Evolutionary conservation across 1,140 invertebrate species (phyloP).

Genomic region (Solenopsis invicta): DNA sequence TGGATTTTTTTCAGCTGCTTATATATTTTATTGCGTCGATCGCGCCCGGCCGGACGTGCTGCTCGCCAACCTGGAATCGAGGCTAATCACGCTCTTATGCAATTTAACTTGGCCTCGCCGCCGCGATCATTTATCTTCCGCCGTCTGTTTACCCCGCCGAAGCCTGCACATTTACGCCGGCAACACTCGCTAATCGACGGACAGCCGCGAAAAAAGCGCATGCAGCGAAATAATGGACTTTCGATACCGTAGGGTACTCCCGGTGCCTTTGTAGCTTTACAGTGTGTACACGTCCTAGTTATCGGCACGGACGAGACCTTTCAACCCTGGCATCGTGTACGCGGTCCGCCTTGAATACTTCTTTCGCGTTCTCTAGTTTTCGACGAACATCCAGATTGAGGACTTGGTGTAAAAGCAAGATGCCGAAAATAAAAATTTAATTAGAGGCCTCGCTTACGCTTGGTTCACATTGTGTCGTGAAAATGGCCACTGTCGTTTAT

Average conservation of each 20-base stretch:
- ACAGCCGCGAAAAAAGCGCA: constrained; percentile 52
- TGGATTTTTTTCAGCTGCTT: constrained; percentile 17
- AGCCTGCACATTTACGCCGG: constrained; percentile 38
- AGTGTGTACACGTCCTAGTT: constrained; percentile 18
- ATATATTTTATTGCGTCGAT: constrained; percentile 66
- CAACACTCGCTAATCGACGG: constrained; percentile 54
- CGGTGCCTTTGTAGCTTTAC: not conserved
- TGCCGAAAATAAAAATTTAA: not conserved
- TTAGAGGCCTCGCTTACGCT: not conserved
- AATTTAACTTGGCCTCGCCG: constrained; percentile 60
- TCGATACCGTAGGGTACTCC: constrained; percentile 15
- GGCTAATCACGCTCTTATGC: constrained; percentile 71
- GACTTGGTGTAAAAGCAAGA: not conserved
- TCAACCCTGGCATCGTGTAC: not conserved
- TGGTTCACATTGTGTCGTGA: not conserved
- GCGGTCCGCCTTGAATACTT: not conserved
- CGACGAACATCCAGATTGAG: not conserved
- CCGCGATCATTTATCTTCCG: constrained; percentile 53
- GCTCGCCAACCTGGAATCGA: constrained; percentile 69
- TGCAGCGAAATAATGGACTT: constrained; percentile 56
- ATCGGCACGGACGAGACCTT: constrained; percentile 4
- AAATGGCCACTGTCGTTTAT: no score
- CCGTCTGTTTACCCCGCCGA: constrained; percentile 51
- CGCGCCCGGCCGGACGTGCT: constrained; percentile 38
- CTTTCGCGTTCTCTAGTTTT: not conserved